phyloP scores from a whole-genome alignment of 2,113 vertebrate genomes.

The Psephotus haematonotus region DNA sequence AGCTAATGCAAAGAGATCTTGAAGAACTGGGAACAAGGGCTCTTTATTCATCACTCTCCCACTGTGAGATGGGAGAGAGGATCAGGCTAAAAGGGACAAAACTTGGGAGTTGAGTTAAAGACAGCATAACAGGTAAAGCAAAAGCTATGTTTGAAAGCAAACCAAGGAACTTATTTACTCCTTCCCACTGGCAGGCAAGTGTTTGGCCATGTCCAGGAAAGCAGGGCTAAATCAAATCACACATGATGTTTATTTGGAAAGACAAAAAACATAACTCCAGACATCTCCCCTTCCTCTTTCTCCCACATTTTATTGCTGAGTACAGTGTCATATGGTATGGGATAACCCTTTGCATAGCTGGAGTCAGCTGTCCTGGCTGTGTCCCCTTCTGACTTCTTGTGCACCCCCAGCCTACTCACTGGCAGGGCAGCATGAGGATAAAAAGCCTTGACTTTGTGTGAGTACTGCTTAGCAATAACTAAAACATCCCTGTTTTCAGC shows the following conservation, averaged over 20 bases:
- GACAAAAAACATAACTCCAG: not conserved
- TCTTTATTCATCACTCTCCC: not conserved
- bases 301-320: not conserved
- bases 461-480: accelerated
- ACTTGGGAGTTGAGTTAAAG: not conserved
- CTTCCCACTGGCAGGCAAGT: accelerated
- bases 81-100: not conserved
- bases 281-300: not conserved
- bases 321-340: not conserved
- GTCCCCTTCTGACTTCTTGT: not conserved
- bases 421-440: not conserved
- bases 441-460: not conserved
- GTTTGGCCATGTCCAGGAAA: not conserved
- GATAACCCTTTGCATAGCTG: not conserved
- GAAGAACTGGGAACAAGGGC: not conserved
- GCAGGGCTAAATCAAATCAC: too few species aligned
- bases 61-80: not conserved
- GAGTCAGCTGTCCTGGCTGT: not conserved
- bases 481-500: not conserved
- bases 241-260: accelerated
- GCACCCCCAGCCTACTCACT: not conserved
- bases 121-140: not conserved
- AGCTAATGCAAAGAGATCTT: not conserved
- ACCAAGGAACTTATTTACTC: not conserved
- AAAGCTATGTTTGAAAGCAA: not conserved